A percentile compares a stretch with the other conserved stretches of the same genome.
These are phyloP conservation scores for Parthenolecanium corni DNA, from an alignment of 2,888 invertebrate species.

Conservation along the genomic window DNA sequence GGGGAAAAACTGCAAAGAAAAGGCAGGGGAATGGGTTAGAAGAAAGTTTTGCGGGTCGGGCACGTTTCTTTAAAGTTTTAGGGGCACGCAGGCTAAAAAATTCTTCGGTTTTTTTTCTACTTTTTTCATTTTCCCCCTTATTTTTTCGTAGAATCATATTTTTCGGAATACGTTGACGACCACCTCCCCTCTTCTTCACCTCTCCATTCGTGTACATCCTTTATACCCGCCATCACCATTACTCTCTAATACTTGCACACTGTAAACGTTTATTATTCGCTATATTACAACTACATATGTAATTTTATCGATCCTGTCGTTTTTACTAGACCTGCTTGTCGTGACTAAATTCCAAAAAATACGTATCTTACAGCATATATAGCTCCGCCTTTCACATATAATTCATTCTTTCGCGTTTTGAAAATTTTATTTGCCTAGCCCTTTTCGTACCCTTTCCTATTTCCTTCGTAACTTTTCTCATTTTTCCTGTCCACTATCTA, in stretches of 20 bases:
- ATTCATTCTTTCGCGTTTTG: conserved; percentile 21
- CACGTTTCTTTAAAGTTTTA: too few species aligned
- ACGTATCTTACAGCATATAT: conserved; percentile 1
- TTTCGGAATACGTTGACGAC: conserved; percentile 1
- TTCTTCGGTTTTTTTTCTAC: too few species aligned
- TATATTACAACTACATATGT: conserved; percentile 25
- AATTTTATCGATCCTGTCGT: conserved; percentile 21
- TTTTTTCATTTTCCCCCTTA: neutral
- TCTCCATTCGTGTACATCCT: too few species aligned
- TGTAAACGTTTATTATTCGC: conserved; percentile 26
- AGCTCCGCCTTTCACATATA: conserved; percentile 24
- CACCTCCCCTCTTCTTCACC: neutral
- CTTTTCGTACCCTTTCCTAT: neutral
- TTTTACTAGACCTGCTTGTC: conserved; percentile 21
- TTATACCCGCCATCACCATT: too few species aligned
- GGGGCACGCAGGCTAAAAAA: too few species aligned
- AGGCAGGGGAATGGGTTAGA: too few species aligned
- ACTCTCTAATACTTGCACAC: too few species aligned
- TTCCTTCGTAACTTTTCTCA: neutral
- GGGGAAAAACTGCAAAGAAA: too few species aligned
- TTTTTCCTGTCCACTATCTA: too few species aligned
- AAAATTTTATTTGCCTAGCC: conserved; percentile 7
- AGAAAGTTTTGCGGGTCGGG: too few species aligned
- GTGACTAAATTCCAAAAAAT: conserved; percentile 1
- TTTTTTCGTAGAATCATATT: neutral